Percentiles rank a stretch among this genome's conserved stretches.
Conservation (phyloP, 2,113 vertebrate genomes). For the Pongo abelii region DNA sequence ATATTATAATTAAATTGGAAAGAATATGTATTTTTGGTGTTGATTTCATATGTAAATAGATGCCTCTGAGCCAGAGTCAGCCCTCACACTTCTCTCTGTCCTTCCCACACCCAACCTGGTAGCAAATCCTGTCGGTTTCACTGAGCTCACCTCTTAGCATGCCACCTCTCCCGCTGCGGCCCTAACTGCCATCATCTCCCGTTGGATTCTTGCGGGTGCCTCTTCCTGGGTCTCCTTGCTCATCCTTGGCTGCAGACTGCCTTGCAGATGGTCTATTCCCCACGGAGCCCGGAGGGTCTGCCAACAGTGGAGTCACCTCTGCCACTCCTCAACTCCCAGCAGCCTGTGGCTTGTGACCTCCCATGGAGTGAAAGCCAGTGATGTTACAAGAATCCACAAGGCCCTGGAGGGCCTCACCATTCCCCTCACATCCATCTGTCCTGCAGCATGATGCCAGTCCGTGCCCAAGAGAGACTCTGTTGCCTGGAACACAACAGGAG, state of each 20-base stretch:
- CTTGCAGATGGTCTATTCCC: background rate
- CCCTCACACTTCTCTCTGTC: background rate
- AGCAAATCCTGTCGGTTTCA: no score
- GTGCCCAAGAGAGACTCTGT: background rate
- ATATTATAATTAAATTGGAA: background rate
- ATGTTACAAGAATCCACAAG: background rate
- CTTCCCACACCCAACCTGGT: background rate
- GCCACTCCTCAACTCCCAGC: background rate
- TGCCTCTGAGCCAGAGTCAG: background rate
- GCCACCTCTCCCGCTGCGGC: rapidly evolving
- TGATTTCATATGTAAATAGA: background rate
- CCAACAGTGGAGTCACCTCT: rapidly evolving
- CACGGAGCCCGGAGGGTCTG: background rate
- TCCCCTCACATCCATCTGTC: no score
- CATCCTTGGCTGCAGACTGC: background rate
- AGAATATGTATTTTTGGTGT: background rate
- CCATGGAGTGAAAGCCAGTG: background rate
- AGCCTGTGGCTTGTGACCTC: background rate
- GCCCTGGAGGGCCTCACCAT: rapidly evolving
- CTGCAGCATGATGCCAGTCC: background rate
- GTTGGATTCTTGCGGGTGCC: background rate
- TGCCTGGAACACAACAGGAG: background rate
- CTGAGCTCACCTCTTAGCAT: rapidly evolving
- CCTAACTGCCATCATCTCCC: background rate
- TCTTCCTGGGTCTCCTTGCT: background rate